Percentiles rank a stretch among this genome's conserved stretches.
These are phyloP conservation scores for Neopipo cinnamomea DNA, from an alignment of 2,113 vertebrate species.

Conservation along the genomic window DNA sequence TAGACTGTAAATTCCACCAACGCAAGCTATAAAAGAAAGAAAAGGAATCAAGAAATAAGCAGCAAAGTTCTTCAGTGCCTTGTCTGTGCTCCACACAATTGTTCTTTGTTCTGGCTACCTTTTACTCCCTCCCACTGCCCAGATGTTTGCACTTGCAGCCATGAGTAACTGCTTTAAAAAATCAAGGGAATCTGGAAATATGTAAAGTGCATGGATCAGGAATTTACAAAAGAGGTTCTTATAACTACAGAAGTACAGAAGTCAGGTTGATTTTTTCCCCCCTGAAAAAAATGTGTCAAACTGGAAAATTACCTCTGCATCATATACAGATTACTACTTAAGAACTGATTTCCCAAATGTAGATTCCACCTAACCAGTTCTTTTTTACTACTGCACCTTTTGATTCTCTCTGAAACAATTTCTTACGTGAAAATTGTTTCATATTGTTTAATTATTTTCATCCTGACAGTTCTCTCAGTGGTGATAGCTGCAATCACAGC, in stretches of 20 bases:
- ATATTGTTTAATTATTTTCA: background rate
- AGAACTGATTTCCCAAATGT: background rate
- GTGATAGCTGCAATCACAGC: background rate
- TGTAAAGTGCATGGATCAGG: background rate
- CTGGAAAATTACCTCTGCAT: background rate
- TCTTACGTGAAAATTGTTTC: background rate
- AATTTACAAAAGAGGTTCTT: background rate
- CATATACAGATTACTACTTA: background rate
- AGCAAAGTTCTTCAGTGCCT: background rate
- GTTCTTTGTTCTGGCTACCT: conserved; percentile 8
- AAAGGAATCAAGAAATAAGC: background rate
- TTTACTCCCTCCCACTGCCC: background rate
- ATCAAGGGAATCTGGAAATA: background rate
- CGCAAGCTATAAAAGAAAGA: background rate
- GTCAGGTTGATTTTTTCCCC: background rate
- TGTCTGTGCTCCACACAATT: background rate
- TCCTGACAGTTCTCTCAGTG: background rate
- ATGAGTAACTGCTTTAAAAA: background rate
- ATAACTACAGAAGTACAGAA: background rate
- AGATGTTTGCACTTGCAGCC: background rate
- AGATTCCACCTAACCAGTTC: background rate
- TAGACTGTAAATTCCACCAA: background rate
- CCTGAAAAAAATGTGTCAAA: background rate
- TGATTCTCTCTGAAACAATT: background rate
- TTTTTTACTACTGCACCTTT: background rate